Conservation (phyloP, 2,888 invertebrate species). For the Achlya flavicornis region DNA sequence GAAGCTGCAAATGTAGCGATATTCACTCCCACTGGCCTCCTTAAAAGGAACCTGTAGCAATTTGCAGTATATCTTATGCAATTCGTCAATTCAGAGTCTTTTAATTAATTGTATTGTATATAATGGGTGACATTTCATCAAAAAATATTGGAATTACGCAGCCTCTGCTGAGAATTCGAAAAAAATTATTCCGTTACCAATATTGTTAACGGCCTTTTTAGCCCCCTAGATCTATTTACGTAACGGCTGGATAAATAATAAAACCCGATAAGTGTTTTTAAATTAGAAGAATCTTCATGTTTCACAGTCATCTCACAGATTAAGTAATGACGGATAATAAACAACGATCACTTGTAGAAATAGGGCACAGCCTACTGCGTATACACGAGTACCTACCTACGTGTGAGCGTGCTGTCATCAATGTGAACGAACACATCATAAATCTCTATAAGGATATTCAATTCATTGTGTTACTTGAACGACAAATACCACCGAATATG, state of each 20-base stretch:
- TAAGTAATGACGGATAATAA: slow-evolving; percentile 45
- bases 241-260: slow-evolving; percentile 6
- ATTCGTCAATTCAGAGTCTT: no score
- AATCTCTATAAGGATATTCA: not conserved
- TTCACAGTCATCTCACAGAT: slow-evolving; percentile 35
- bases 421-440: not conserved
- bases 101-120: no score
- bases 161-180: no score
- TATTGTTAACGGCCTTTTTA: no score
- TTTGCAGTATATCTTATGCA: no score
- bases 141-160: no score
- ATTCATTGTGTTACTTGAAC: not conserved
- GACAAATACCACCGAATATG: slow-evolving; percentile 9
- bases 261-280: slow-evolving; percentile 3
- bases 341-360: slow-evolving; percentile 34
- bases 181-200: no score
- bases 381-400: slow-evolving; percentile 21
- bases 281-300: slow-evolving; percentile 20
- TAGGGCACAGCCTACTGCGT: slow-evolving; percentile 33
- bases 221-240: not conserved
- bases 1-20: no score
- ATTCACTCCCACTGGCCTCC: no score
- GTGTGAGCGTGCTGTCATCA: not conserved
- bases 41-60: no score
- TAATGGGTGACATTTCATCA: no score